phyloP scores from a whole-genome alignment of 2,888 invertebrate species.

The Mimumesa dahlbomi region DNA sequence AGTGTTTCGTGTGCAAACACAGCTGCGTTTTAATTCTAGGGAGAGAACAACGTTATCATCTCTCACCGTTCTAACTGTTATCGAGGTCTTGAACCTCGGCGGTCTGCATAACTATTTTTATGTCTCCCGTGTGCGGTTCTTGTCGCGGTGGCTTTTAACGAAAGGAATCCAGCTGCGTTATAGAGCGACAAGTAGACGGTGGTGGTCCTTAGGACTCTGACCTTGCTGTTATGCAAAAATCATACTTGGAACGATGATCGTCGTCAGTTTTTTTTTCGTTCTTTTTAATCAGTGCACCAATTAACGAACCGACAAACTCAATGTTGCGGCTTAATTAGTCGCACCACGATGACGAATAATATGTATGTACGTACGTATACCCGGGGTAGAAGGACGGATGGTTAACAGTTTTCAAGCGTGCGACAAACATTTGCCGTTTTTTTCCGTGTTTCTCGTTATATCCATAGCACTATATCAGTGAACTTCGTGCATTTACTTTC shows the following conservation, averaged over 20 bases:
- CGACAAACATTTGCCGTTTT: neutral
- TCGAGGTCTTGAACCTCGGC: slow-evolving; percentile 44
- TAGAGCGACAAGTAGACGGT: too few relatives aligned
- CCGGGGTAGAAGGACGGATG: too few relatives aligned
- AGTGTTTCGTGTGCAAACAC: slow-evolving; percentile 15
- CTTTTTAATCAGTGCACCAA: slow-evolving; percentile 46
- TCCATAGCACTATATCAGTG: slow-evolving; percentile 25
- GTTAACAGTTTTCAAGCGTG: slow-evolving; percentile 3
- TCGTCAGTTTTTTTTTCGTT: too few relatives aligned
- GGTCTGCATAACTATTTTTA: slow-evolving; percentile 30
- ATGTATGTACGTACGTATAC: too few relatives aligned
- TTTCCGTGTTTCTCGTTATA: neutral
- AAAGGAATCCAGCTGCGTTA: slow-evolving; percentile 37
- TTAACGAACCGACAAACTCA: slow-evolving; percentile 31
- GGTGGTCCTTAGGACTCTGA: slow-evolving; percentile 34
- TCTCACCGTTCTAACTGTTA: slow-evolving; percentile 11
- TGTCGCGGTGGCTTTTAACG: slow-evolving; percentile 10
- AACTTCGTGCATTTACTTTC: slow-evolving; percentile 40
- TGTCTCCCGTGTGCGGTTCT: neutral
- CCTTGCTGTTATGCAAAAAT: slow-evolving; percentile 41
- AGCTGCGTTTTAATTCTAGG: slow-evolving; percentile 31
- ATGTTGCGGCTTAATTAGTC: slow-evolving; percentile 33
- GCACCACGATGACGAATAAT: slow-evolving; percentile 5
- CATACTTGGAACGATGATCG: slow-evolving; percentile 1
- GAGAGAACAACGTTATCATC: slow-evolving; percentile 40